Base-by-base conservation (phyloP, 2,797 vertebrate genomes). In the Melanitta fusca region DNA sequence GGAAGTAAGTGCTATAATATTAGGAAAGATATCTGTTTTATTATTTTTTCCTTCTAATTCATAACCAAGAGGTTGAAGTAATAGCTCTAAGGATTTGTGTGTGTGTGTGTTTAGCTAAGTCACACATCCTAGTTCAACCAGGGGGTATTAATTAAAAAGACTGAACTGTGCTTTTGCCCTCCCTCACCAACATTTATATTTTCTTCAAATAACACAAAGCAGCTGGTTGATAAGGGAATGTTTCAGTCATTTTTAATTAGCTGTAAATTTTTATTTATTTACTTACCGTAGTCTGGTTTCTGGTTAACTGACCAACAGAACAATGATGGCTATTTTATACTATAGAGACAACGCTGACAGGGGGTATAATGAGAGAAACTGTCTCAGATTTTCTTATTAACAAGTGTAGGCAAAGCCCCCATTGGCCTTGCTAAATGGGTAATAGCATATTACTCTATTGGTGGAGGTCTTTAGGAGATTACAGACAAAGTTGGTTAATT, bases 331-430 rank as follows among this genome's bases (percentile, higher is more conserved):
- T 96, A 95, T 97, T 98, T 98, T 97, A 96, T 97, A 97, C 95
- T 70, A 96, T 95, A 93, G 96, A 98, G 97, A 97, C 96, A 96
- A 93, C 89, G 96, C 97, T 98, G 98, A 98, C 97, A 98, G 97
- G 94, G 97, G 92, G 97, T 97, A 98, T 98, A 98, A 98, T 98
- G 98, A 98, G 97, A 98, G 97, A 98, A 98, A 98, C 97, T 97
- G 97, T 98, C 97, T 98, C 96, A 92, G 95, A 97, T 97, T 97
- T 98, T 97, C 97, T 97, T 98, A 97, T 98, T 98, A 98, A 98
- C 97, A 98, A 98, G 96, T 97, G 96, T 98, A 98, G 96, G 97
- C 96, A 97, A 98, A 97, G 97, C 96, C 97, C 97, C 95, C 34
- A 70, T 97, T 97, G 97, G 98, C 97, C 97, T 96, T 61, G 51